These are phyloP conservation scores for Aproaerema taeniolella DNA, from an alignment of 2,888 invertebrate species.

Conservation along the genomic window DNA sequence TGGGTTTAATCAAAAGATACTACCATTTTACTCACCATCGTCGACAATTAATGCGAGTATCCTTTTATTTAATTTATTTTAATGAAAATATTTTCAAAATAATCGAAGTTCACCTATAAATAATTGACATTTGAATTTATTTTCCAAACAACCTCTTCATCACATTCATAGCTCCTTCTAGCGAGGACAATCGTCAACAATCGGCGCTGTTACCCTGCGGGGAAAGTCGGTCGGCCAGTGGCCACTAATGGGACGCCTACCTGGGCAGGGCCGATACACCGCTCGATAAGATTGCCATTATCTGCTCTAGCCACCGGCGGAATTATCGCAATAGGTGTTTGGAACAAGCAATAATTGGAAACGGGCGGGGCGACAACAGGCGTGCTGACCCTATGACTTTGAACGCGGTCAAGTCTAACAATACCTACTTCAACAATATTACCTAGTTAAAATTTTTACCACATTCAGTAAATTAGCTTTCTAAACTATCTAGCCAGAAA, in stretches of 20 bases:
- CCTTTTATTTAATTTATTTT: too few relatives aligned
- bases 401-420: slow-evolving; percentile 1
- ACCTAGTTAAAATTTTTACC: background rate
- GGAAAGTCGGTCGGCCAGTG: slow-evolving; percentile 61
- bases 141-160: slow-evolving; percentile 6
- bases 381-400: slow-evolving; percentile 14
- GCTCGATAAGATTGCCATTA: slow-evolving; percentile 52
- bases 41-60: too few relatives aligned
- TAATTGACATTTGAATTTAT: too few relatives aligned
- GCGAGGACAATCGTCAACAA: slow-evolving; percentile 48
- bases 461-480: background rate
- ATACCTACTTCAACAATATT: too few relatives aligned
- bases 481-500: slow-evolving; percentile 1
- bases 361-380: slow-evolving; percentile 17
- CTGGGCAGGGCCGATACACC: slow-evolving; percentile 42
- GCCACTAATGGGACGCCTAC: slow-evolving; percentile 46
- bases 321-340: slow-evolving; percentile 24
- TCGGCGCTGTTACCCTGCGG: slow-evolving; percentile 38
- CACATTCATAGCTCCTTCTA: slow-evolving; percentile 7
- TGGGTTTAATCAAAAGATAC: too few relatives aligned
- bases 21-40: too few relatives aligned
- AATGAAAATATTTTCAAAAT: too few relatives aligned
- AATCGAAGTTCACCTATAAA: too few relatives aligned
- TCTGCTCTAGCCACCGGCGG: slow-evolving; percentile 24
- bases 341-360: slow-evolving; percentile 23